phyloP scores from a whole-genome alignment of 2,888 invertebrate species.

The Lasius fuliginosus region DNA sequence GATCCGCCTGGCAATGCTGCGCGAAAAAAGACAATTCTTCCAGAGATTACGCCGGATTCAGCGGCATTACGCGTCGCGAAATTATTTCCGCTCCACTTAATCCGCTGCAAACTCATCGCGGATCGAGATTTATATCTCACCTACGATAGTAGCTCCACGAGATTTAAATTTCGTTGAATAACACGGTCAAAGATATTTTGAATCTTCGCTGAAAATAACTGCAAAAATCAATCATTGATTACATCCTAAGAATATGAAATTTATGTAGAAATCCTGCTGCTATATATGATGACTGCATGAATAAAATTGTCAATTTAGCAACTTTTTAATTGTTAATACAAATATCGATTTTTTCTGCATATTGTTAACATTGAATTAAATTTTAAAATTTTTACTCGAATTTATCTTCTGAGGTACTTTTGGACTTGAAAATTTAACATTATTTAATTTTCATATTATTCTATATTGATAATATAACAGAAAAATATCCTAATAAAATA shows the following conservation, averaged over 20 bases:
- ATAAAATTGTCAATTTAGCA: background rate
- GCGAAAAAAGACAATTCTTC: slow-evolving; percentile 56
- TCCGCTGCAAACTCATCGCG: slow-evolving; percentile 45
- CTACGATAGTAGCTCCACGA: background rate
- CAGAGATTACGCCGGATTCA: slow-evolving; percentile 60
- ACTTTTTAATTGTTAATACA: background rate
- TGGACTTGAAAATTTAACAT: background rate
- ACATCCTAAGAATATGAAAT: background rate
- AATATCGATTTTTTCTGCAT: background rate
- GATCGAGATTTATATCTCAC: slow-evolving; percentile 46
- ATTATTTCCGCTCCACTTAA: slow-evolving; percentile 56
- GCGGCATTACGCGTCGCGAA: slow-evolving; percentile 48
- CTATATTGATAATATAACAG: background rate
- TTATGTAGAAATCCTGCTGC: background rate
- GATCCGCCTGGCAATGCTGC: slow-evolving; percentile 30
- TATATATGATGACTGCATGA: background rate
- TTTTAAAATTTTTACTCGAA: background rate
- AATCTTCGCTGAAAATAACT: slow-evolving; percentile 36
- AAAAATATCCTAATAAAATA: background rate
- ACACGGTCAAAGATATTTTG: slow-evolving; percentile 34
- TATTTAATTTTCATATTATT: slow-evolving; percentile 1
- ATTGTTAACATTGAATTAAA: background rate
- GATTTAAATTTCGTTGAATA: slow-evolving; percentile 46
- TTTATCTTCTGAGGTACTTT: background rate
- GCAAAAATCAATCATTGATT: slow-evolving; percentile 11